Conservation (phyloP, 2,797 vertebrate species). For the Mallotus villosus region DNA sequence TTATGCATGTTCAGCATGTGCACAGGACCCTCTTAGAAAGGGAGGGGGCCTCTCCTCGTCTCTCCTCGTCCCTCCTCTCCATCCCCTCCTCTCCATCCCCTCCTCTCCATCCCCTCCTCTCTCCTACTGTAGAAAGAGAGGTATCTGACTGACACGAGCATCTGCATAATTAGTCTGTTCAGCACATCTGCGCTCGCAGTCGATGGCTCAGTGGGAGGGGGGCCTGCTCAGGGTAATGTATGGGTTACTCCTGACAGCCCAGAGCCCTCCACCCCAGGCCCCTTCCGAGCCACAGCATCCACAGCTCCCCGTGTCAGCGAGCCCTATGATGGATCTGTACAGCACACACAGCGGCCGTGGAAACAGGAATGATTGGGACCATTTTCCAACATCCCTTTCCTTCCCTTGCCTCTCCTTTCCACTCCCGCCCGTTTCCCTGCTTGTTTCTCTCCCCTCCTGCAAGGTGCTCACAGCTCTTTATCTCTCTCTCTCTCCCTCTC, state of each 20-base stretch:
- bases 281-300: background rate
- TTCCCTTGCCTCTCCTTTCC: background rate
- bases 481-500: background rate
- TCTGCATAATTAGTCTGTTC: slow-evolving; percentile 21
- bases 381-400: background rate
- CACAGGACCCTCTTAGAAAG: background rate
- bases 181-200: background rate
- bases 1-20: too few species aligned
- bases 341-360: background rate
- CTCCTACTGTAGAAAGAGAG: slow-evolving; percentile 22
- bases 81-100: slow-evolving; percentile 13
- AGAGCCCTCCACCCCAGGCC: background rate
- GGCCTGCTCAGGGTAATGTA: background rate
- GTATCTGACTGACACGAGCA: slow-evolving; percentile 22
- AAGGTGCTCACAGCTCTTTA: background rate
- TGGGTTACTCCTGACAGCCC: slow-evolving; percentile 1
- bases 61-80: too few species aligned
- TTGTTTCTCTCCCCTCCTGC: background rate
- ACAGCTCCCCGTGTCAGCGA: background rate
- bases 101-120: slow-evolving; percentile 21
- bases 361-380: background rate
- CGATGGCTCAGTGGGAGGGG: slow-evolving; percentile 6
- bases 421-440: slow-evolving; percentile 15
- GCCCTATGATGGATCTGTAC: slow-evolving; percentile 11
- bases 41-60: too few species aligned